Conservation (phyloP, 2,113 vertebrate genomes). For the Polypterus senegalus region DNA sequence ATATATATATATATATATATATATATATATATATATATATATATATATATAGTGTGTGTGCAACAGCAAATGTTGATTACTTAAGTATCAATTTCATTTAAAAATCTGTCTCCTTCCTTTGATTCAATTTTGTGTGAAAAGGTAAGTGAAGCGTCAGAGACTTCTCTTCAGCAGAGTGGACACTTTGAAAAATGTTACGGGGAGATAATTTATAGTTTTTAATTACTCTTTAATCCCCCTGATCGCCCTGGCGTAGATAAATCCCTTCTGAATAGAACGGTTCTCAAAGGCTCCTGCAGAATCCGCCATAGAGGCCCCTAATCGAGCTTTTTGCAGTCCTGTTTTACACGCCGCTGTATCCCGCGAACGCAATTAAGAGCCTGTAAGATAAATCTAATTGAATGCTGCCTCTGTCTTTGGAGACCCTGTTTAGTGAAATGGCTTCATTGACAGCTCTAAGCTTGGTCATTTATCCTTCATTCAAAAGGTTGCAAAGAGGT, state of each 20-base stretch:
- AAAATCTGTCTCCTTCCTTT: slow-evolving; percentile 22
- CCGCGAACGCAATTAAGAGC: slow-evolving; percentile 48
- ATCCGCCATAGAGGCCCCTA: slow-evolving; percentile 33
- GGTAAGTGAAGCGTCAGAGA: slow-evolving; percentile 45
- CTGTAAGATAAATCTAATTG: slow-evolving; percentile 44
- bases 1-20: too few species aligned
- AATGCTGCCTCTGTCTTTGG: slow-evolving; percentile 39
- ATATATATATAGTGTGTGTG: too few species aligned
- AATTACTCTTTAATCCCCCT: slow-evolving; percentile 76
- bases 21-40: too few species aligned
- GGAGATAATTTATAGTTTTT: slow-evolving; percentile 63
- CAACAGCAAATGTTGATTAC: slow-evolving; percentile 13
- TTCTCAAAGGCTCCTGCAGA: slow-evolving; percentile 45
- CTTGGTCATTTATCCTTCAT: slow-evolving; percentile 25
- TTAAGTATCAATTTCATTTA: slow-evolving; percentile 19
- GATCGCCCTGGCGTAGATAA: slow-evolving; percentile 77
- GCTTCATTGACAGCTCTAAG: slow-evolving; percentile 31
- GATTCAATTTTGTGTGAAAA: slow-evolving; percentile 39
- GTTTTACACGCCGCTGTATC: slow-evolving; percentile 34
- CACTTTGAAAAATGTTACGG: slow-evolving; percentile 53
- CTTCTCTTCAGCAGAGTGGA: slow-evolving; percentile 51
- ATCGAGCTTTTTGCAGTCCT: slow-evolving; percentile 35
- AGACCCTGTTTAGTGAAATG: slow-evolving; percentile 27
- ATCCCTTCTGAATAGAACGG: slow-evolving; percentile 61
- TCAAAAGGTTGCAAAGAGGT: slow-evolving; percentile 10